Conservation (phyloP, 2,888 invertebrate genomes). For the Andrena flavipes region DNA sequence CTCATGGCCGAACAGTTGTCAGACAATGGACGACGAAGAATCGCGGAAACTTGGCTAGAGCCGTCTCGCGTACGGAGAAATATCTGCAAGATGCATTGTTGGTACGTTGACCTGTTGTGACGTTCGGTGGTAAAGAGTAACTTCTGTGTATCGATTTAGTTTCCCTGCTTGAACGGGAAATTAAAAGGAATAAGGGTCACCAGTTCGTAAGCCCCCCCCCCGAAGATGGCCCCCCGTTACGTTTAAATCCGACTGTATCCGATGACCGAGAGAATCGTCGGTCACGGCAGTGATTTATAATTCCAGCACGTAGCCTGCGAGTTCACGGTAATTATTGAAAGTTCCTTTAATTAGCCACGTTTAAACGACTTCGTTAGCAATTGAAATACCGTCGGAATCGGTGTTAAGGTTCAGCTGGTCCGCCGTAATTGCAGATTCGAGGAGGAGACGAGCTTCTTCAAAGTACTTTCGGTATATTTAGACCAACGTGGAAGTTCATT, state of each 20-base stretch:
- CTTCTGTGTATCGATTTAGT: too few relatives aligned
- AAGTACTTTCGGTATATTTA: conserved; percentile 44
- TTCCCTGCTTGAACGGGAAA: too few relatives aligned
- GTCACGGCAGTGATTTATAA: too few relatives aligned
- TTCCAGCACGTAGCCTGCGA: too few relatives aligned
- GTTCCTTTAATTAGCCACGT: conserved; percentile 54
- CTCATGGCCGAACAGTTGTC: conserved; percentile 19
- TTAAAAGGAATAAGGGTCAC: too few relatives aligned
- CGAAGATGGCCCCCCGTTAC: too few relatives aligned
- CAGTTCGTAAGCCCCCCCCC: too few relatives aligned
- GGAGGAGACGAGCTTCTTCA: conserved; percentile 22
- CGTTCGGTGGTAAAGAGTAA: too few relatives aligned
- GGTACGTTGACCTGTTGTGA: too few relatives aligned
- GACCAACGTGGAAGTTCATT: conserved; percentile 14
- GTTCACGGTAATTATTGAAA: conserved; percentile 39
- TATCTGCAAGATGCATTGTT: conserved; percentile 31
- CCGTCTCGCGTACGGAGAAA: conserved; percentile 20
- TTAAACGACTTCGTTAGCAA: conserved; percentile 57
- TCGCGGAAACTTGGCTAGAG: not conserved
- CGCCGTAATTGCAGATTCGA: conserved; percentile 36
- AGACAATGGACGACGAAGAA: not conserved
- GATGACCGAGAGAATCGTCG: too few relatives aligned
- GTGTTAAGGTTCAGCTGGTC: conserved; percentile 29
- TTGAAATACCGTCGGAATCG: conserved; percentile 54
- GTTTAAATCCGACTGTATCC: too few relatives aligned